Conservation (phyloP, 1,140 invertebrate genomes). For the Eumeta japonica region DNA sequence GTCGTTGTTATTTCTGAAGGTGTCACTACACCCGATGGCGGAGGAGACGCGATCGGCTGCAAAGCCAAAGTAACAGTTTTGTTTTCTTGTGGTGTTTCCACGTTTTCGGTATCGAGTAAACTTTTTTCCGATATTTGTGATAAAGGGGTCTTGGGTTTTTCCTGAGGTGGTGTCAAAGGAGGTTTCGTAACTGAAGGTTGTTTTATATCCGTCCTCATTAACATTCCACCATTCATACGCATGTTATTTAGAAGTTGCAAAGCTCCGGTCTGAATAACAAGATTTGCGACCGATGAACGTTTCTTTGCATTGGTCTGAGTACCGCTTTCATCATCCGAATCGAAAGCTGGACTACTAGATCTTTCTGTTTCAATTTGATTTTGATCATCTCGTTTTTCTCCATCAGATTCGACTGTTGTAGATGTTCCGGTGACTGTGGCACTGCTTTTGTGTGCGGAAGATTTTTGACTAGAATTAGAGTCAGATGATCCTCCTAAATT, state of each 20-base stretch:
- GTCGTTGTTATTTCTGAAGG: constrained; percentile 56
- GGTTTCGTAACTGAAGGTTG: constrained; percentile 32
- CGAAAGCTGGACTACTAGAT: constrained; percentile 92
- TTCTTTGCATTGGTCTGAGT: constrained; percentile 55
- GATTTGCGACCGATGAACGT: constrained; percentile 62
- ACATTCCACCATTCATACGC: constrained; percentile 59
- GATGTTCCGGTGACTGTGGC: constrained; percentile 61
- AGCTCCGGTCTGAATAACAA: constrained; percentile 64
- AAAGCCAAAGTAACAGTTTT: constrained; percentile 25
- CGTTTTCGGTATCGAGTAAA: constrained; percentile 62
- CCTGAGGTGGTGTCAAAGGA: constrained; percentile 21
- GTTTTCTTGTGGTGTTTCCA: constrained; percentile 33
- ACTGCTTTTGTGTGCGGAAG: constrained; percentile 60
- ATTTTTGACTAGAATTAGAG: constrained; percentile 65
- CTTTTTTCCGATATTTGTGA: constrained; percentile 69
- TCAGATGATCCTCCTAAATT: constrained; percentile 52
- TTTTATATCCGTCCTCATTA: constrained; percentile 48
- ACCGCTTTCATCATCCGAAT: constrained; percentile 87
- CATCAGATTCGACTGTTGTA: constrained; percentile 54
- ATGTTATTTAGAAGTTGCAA: constrained; percentile 60
- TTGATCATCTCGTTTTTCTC: constrained; percentile 53
- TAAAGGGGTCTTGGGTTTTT: constrained; percentile 57
- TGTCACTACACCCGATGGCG: constrained; percentile 41
- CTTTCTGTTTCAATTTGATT: constrained; percentile 77
- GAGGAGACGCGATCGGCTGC: constrained; percentile 30